phyloP scores from a whole-genome alignment of 1,140 invertebrate species.

The Physella acuta region DNA sequence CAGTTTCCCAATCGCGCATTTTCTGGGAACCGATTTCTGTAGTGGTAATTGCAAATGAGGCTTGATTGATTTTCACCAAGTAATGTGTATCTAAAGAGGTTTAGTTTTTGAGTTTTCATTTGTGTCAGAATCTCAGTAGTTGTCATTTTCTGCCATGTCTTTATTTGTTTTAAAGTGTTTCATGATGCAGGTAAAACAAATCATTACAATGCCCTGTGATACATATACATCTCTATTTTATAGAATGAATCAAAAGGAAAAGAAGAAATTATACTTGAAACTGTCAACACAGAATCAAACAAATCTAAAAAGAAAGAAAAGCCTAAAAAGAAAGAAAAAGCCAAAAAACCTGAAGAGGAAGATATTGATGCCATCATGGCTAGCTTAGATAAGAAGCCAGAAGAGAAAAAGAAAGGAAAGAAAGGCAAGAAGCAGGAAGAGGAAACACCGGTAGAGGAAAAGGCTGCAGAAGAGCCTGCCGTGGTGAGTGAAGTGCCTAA shows the following conservation, averaged over 20 bases:
- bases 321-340: slow-evolving; percentile 45
- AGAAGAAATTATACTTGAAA: slow-evolving; percentile 19
- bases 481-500: slow-evolving; percentile 40
- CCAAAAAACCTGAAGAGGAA: slow-evolving; percentile 74
- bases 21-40: too few species aligned
- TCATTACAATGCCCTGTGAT: too few species aligned
- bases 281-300: slow-evolving; percentile 22
- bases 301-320: slow-evolving; percentile 45
- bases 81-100: too few species aligned
- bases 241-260: slow-evolving; percentile 15
- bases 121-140: too few species aligned
- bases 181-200: too few species aligned
- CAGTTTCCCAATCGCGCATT: too few species aligned
- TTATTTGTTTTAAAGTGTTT: too few species aligned
- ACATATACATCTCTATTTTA: background rate
- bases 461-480: slow-evolving; percentile 28
- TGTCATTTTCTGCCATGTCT: too few species aligned
- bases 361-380: slow-evolving; percentile 83
- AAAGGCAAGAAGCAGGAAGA: slow-evolving; percentile 55
- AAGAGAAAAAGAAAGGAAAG: slow-evolving; percentile 46
- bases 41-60: too few species aligned
- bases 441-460: slow-evolving; percentile 24
- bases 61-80: too few species aligned
- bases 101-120: too few species aligned
- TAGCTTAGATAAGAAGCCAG: slow-evolving; percentile 46